Conservation (phyloP, 2,888 invertebrate genomes). For the Octodonta nipae region DNA sequence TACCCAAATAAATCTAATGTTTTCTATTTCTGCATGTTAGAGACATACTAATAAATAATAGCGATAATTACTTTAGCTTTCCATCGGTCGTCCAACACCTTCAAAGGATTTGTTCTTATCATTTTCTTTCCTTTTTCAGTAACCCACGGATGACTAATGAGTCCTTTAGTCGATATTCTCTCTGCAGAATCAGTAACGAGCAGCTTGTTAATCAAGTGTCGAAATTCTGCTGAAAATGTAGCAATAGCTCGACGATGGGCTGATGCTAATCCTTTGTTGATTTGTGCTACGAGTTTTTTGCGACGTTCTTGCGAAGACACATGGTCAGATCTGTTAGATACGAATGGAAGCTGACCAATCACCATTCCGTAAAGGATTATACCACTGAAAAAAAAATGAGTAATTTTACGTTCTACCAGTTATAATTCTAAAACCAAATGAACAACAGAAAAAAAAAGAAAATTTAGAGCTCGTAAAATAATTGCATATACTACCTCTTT, state of each 20-base stretch:
- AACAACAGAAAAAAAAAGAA: no score
- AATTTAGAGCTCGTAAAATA: no score
- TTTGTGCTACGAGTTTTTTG: slow-evolving; percentile 48
- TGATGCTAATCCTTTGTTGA: slow-evolving; percentile 50
- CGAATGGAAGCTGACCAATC: slow-evolving; percentile 57
- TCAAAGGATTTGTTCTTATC: slow-evolving; percentile 40
- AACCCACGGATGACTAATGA: slow-evolving; percentile 47
- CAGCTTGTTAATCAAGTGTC: slow-evolving; percentile 39
- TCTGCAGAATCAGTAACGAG: slow-evolving; percentile 42
- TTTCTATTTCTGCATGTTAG: no score
- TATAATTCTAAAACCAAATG: no score
- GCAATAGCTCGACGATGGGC: slow-evolving; percentile 43
- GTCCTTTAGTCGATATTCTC: slow-evolving; percentile 44
- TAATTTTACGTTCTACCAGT: no score
- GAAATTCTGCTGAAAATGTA: slow-evolving; percentile 35
- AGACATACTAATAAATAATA: no score
- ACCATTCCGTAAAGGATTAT: slow-evolving; percentile 66
- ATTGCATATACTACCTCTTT: no score
- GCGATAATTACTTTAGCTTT: slow-evolving; percentile 15
- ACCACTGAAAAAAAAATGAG: slow-evolving; percentile 31
- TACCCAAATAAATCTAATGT: no score
- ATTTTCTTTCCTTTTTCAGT: slow-evolving; percentile 39
- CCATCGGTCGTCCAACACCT: slow-evolving; percentile 28
- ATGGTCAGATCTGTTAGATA: slow-evolving; percentile 28
- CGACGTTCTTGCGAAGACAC: slow-evolving; percentile 43